Evolutionary conservation across 2,113 vertebrate genomes (phyloP).

Genomic region (Poeciliopsis occidentalis): DNA sequence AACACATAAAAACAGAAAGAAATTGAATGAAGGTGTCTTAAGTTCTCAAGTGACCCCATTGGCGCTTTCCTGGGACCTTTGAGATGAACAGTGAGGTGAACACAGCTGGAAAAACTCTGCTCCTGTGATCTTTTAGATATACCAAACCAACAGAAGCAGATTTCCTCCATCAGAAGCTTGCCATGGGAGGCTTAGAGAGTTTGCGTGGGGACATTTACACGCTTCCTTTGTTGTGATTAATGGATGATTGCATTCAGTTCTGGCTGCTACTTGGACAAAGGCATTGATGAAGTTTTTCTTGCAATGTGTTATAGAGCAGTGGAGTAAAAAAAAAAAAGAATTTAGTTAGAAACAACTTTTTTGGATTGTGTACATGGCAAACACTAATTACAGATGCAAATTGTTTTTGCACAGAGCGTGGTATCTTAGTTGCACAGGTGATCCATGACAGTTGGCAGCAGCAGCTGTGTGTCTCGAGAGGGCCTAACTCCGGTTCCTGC

Average conservation of each 20-base stretch:
- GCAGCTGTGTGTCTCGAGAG: conserved; percentile 65
- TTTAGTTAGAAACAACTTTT: background rate
- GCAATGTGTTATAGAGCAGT: background rate
- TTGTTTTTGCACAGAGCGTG: background rate
- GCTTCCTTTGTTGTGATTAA: conserved; percentile 38
- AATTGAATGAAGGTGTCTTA: background rate
- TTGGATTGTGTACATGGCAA: background rate
- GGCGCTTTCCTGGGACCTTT: conserved; percentile 8
- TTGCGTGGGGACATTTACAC: conserved; percentile 35
- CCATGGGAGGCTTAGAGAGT: conserved; percentile 10
- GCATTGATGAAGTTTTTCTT: conserved; percentile 33
- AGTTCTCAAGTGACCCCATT: background rate
- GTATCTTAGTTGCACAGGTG: conserved; percentile 8
- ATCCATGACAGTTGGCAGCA: background rate
- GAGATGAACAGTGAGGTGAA: conserved; percentile 23
- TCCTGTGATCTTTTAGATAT: conserved; percentile 71
- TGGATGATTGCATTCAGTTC: conserved; percentile 25
- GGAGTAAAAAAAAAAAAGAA: conserved; percentile 8
- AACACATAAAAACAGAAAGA: background rate
- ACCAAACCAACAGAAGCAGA: conserved; percentile 77
- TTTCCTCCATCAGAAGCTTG: conserved; percentile 70
- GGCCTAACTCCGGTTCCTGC: conserved; percentile 88
- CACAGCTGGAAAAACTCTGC: conserved; percentile 79
- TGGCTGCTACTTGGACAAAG: conserved; percentile 15
- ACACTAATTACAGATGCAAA: background rate